Evolutionary conservation across 1,140 invertebrate species (phyloP), one percentile per base, ranked within the genome.

Genomic region (Aphelenchoides besseyi): DNA sequence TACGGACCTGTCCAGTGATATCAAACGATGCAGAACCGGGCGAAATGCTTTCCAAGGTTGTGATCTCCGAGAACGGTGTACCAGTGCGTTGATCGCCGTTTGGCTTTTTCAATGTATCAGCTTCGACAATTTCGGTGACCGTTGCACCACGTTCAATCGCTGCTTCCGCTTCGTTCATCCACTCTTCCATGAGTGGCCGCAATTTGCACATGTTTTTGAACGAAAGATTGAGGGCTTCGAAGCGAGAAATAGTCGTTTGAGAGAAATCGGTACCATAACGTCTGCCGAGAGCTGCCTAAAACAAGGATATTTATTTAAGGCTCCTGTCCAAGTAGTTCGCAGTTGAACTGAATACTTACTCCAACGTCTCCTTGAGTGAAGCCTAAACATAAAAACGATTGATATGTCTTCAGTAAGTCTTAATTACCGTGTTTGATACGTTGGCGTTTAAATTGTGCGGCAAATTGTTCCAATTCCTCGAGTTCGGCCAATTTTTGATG

Each of bases 131-230:
- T 67, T 81, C 77, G 62, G 68, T 62, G 71, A 85, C 70, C 62
- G 80, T 69, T 57, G 82, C 70, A 74, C 83, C 82, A 30, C 33
- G 64, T 70, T 70, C 74, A 37, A 94, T 86, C 16, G 91, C 91
- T 73, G 90, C 91, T 85, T 97, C 94, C 0, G 95, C 94, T 85
- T 98, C 95, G 83, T 95, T 92, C 29, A 98, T 86, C 95, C 95
- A 98, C 85, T 97, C 96, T 84, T 97, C 92, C 8, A 98, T 88
- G 52, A 98, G 87, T 0, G 95, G 95, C 86, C 97, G 97, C 79
- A 98, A 87, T 86, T 98, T 98, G 88, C 95, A 98, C 95, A 98
- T 98, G 84, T 98, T 98, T 86, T 98, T 98, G 87, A 97, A 98
- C 75, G 94, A 97, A 28, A 98, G 88, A 86, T 98, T 98, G 30